Evolutionary conservation across 2,113 vertebrate species (phyloP).

Genomic region (Prolemur simus): DNA sequence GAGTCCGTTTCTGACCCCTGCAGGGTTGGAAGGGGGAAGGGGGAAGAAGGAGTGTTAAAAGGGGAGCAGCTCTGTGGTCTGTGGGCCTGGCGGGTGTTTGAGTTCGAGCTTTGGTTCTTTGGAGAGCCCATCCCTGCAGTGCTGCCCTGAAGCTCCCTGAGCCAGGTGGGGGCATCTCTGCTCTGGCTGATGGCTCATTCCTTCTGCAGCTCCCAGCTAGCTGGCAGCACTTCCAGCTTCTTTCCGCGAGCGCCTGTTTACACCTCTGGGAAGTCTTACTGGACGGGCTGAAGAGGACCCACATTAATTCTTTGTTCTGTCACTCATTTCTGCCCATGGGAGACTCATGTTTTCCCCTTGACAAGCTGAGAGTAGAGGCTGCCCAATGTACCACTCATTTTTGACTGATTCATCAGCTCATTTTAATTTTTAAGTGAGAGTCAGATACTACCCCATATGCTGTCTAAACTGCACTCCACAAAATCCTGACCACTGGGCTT

Average conservation of each 20-base stretch:
- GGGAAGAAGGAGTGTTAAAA: neutral
- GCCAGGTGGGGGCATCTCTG: neutral
- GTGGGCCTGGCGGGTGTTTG: neutral
- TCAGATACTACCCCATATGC: neutral
- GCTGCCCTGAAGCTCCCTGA: neutral
- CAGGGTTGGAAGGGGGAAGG: neutral
- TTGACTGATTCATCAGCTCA: neutral
- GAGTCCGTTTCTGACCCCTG: neutral
- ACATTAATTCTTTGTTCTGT: neutral
- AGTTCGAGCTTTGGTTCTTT: neutral
- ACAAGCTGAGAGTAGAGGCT: neutral
- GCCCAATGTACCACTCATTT: neutral
- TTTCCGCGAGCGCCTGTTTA: neutral
- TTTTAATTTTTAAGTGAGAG: slow-evolving; percentile 25
- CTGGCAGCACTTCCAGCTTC: neutral
- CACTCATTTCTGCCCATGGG: neutral
- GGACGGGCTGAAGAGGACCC: neutral
- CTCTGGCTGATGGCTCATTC: neutral
- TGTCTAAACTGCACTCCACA: neutral
- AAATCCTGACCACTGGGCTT: neutral
- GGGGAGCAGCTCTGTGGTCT: neutral
- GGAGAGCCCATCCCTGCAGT: neutral
- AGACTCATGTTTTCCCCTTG: neutral
- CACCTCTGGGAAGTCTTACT: neutral
- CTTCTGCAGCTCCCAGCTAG: neutral